Conservation (phyloP, 1,140 invertebrate genomes). For the Homarus americanus region DNA sequence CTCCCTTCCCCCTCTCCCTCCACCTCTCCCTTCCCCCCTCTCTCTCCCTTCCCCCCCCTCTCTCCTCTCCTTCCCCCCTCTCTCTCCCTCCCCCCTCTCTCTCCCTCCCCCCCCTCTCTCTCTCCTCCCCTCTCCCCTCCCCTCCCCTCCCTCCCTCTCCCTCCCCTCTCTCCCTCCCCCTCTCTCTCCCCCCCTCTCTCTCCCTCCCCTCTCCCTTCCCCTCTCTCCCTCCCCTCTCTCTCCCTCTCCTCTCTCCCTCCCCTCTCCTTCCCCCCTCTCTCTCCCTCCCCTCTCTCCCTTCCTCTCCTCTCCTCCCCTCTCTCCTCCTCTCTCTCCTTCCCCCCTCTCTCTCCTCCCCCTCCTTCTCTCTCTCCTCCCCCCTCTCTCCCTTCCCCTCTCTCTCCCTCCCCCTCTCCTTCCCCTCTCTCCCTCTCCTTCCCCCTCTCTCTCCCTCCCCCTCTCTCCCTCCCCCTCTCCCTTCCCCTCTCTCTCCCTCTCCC, state of each 20-base stretch:
- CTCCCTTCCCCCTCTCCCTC: no score
- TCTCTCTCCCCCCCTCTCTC: constrained; percentile 14
- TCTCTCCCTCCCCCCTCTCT: background rate
- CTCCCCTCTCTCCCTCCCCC: constrained; percentile 3
- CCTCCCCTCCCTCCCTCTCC: background rate
- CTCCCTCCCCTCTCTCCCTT: no score
- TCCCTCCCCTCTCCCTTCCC: background rate
- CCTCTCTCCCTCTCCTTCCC: background rate
- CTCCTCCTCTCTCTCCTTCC: no score
- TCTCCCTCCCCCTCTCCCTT: background rate
- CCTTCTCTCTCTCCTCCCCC: no score
- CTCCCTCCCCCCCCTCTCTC: background rate
- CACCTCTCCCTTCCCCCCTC: no score
- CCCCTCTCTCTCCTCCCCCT: no score
- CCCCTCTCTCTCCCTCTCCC: background rate
- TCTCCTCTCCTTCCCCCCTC: background rate
- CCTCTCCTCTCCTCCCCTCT: no score
- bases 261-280: no score
- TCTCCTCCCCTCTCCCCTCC: background rate
- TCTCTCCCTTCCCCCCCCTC: background rate
- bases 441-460: background rate
- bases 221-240: constrained; percentile 9
- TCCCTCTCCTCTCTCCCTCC: background rate
- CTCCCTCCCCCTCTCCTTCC: background rate
- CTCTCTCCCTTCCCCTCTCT: background rate